phyloP scores from a whole-genome alignment of 2,888 invertebrate species.

The Troides aeacus region DNA sequence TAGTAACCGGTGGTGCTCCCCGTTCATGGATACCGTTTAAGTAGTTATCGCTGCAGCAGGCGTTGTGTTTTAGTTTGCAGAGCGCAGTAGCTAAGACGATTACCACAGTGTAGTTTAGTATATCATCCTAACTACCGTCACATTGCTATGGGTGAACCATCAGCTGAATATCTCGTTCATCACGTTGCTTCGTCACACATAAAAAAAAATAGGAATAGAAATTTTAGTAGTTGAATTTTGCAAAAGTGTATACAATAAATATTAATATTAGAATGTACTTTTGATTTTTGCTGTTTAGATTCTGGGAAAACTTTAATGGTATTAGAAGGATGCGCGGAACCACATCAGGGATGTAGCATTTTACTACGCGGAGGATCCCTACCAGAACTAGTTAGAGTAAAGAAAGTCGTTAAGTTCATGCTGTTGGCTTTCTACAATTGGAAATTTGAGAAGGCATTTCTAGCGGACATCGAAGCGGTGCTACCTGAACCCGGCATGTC shows the following conservation, averaged over 20 bases:
- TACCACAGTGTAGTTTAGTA: too few relatives aligned
- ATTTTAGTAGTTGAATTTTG: too few relatives aligned
- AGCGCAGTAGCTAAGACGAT: too few relatives aligned
- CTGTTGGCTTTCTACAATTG: slow-evolving; percentile 94
- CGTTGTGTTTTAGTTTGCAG: too few relatives aligned
- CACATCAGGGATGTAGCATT: slow-evolving; percentile 92
- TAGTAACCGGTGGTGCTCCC: too few relatives aligned
- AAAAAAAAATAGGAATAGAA: too few relatives aligned
- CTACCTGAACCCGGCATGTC: slow-evolving; percentile 69
- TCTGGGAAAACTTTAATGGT: slow-evolving; percentile 93
- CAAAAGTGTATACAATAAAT: neutral
- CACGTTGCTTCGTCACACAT: too few relatives aligned
- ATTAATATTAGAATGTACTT: neutral
- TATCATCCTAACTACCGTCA: too few relatives aligned
- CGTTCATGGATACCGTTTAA: too few relatives aligned
- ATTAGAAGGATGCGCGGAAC: slow-evolving; percentile 92
- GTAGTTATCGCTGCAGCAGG: too few relatives aligned
- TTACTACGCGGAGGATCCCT: slow-evolving; percentile 88
- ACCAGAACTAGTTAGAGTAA: slow-evolving; percentile 88
- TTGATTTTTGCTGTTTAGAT: slow-evolving; percentile 54
- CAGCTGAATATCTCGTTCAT: too few relatives aligned
- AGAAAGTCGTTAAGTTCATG: slow-evolving; percentile 90
- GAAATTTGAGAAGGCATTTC: slow-evolving; percentile 94
- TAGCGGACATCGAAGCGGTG: slow-evolving; percentile 88
- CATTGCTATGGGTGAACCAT: too few relatives aligned